phyloP scores from a whole-genome alignment of 37 sponge, comb jelly and placozoan species.

The Ianthella basta region DNA sequence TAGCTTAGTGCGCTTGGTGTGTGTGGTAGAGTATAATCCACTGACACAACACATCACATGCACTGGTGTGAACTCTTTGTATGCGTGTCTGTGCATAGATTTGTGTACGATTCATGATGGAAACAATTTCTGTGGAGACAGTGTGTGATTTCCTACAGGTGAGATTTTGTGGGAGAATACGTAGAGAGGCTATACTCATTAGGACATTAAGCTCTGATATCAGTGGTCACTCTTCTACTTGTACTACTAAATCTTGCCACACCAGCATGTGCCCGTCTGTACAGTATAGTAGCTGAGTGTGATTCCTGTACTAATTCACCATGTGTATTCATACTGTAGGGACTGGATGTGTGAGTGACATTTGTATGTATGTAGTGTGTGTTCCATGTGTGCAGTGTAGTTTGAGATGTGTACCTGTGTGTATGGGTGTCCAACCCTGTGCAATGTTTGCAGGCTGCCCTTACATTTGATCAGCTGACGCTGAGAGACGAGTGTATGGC shows the following conservation, averaged over 20 bases:
- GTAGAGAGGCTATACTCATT: background rate
- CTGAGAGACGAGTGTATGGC: slow-evolving; percentile 89
- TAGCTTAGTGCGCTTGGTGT: background rate
- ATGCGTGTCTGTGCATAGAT: slow-evolving; percentile 38
- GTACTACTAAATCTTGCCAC: no score
- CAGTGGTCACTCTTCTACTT: no score
- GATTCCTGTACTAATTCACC: no score
- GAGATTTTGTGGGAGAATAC: background rate
- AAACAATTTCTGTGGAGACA: slow-evolving; percentile 79
- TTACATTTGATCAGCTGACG: slow-evolving; percentile 90
- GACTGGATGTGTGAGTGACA: background rate
- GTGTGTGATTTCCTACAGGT: slow-evolving; percentile 94
- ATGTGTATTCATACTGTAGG: no score
- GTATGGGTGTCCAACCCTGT: background rate
- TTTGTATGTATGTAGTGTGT: background rate
- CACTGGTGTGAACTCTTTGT: background rate
- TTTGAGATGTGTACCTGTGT: no score
- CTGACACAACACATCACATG: background rate
- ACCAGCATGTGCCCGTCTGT: no score
- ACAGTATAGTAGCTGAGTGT: no score
- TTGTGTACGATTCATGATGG: slow-evolving; percentile 93
- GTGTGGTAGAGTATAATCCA: background rate
- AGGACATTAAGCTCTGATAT: background rate
- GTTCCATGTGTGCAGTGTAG: no score
- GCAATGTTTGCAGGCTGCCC: slow-evolving; percentile 76